A percentile compares a stretch with the other conserved stretches of the same genome.
phyloP scores from a whole-genome alignment of 2,888 invertebrate species.

The Dicyrtoma fusca region DNA sequence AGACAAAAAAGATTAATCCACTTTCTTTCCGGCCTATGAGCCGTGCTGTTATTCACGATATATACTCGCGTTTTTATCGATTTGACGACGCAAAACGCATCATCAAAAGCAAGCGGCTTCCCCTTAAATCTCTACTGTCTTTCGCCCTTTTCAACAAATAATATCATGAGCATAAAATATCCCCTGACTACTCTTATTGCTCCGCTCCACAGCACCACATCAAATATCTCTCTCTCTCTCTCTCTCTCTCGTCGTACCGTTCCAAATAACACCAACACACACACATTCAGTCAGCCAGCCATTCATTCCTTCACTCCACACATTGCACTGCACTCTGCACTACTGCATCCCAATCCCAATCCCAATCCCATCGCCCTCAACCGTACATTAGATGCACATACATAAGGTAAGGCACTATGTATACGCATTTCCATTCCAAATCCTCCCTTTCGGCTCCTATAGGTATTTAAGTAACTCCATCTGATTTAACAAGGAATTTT shows the following conservation, averaged over 20 bases:
- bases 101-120: slow-evolving; percentile 41
- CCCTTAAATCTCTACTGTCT: slow-evolving; percentile 44
- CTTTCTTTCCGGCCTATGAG: slow-evolving; percentile 43
- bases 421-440: no score
- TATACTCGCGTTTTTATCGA: slow-evolving; percentile 34
- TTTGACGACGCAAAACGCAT: slow-evolving; percentile 34
- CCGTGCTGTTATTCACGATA: slow-evolving; percentile 44
- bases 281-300: no score
- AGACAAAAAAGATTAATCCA: slow-evolving; percentile 53
- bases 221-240: no score
- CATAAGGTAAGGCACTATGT: no score
- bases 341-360: neutral
- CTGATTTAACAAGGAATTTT: no score
- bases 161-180: slow-evolving; percentile 40
- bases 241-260: no score
- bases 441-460: no score
- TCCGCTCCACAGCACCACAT: slow-evolving; percentile 35
- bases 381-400: no score
- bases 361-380: no score
- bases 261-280: slow-evolving; percentile 25
- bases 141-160: slow-evolving; percentile 45
- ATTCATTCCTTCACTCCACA: neutral
- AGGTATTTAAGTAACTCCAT: no score
- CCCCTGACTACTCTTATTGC: slow-evolving; percentile 35
- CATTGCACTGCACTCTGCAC: neutral